Base-by-base conservation (phyloP, 2,113 vertebrate genomes). In the Tupaia tana region DNA sequence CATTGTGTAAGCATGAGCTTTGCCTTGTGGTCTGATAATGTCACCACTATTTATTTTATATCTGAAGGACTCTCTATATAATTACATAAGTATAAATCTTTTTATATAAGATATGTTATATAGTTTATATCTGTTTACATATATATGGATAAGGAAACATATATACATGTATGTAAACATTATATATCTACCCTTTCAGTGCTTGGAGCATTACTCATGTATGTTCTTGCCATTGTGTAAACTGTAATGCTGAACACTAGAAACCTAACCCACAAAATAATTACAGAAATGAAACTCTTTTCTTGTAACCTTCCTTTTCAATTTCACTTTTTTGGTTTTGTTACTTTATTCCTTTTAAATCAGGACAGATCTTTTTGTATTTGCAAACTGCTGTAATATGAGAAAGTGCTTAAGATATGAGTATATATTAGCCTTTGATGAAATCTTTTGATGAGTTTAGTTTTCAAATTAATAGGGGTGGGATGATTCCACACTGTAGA, bases 261-360 rank as follows among this genome's bases (percentile, higher is more conserved):
- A 90, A 91, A 84, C 34, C 43, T 31, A 54, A 27, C 67, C 13
- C 71, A 88, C 22, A 22, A 73, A 91, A 79, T 20, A 89, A 12
- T 64, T 89, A 54, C 7, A 69, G 10, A 29, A 34, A 56, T 56
- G 61, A 90, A 73, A 9, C 25, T 25, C 63, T 86, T 15, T 24
- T 61, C 81, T 94, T 86, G n/a, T 63, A 83, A 54, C 10, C 16
- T 90, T 89, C 43, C 3, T 83, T 87, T 93, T 87, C 64, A 88
- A 27, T 90, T 86, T 43, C 11, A 63, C 2, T 56, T 84, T 52
- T 86, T 89, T 81, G 4, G 24, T 81, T 83, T 95, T 56, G 15
- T 75, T 69, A 66, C 18, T 92, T n/a, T 8, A 22, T 67, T 90
- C 54, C 31, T 95, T 94, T 78, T 6, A n/a, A 64, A 61, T 86